A percentile compares a stretch with the other conserved stretches of the same genome.
phyloP scores from a whole-genome alignment of 2,888 invertebrate species.

The Fragum whitleyi region DNA sequence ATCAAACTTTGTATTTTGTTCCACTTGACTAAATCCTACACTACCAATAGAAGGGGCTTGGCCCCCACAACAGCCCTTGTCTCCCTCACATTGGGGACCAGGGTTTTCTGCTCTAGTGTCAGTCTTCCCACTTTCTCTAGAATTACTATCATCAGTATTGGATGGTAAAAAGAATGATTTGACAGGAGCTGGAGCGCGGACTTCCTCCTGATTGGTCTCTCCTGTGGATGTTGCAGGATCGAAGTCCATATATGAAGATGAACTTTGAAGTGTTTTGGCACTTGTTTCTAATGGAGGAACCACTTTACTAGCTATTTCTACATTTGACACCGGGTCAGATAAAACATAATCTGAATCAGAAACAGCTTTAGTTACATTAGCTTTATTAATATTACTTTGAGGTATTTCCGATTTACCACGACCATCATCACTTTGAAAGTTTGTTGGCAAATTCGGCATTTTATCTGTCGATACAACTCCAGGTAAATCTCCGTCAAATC shows the following conservation, averaged over 20 bases:
- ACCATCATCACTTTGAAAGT: background rate
- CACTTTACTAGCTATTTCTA: background rate
- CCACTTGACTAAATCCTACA: background rate
- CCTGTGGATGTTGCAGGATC: slow-evolving; percentile 51
- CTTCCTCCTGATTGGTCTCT: background rate
- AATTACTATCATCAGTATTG: background rate
- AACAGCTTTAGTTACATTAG: background rate
- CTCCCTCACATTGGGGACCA: background rate
- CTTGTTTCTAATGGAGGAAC: background rate
- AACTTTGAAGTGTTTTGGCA: slow-evolving; percentile 7
- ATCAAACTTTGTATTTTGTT: background rate
- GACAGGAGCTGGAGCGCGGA: slow-evolving; percentile 61
- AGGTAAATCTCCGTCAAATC: slow-evolving; percentile 2
- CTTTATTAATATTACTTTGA: background rate
- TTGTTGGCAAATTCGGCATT: background rate
- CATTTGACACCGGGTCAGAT: slow-evolving; percentile 10
- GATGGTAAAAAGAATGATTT: slow-evolving; percentile 47
- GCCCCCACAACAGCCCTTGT: background rate
- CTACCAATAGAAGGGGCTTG: background rate
- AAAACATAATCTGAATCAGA: slow-evolving; percentile 34
- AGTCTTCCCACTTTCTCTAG: background rate
- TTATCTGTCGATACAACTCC: background rate
- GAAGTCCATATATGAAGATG: slow-evolving; percentile 69
- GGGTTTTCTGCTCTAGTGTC: background rate
- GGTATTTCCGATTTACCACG: background rate